Conservation (phyloP, 2,888 invertebrate genomes). For the Portevinia maculata region DNA sequence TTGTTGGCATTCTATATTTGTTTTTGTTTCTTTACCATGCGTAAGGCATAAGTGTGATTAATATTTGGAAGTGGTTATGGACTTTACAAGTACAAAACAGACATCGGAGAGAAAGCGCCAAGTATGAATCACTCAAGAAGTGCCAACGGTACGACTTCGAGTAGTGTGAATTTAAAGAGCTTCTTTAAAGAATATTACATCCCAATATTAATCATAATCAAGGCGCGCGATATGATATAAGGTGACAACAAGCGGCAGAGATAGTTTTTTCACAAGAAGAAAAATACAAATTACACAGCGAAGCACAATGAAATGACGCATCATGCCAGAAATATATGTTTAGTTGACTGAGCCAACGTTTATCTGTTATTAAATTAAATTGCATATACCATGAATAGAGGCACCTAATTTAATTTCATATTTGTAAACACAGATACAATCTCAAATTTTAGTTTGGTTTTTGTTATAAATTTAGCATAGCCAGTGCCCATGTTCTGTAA, state of each 20-base stretch:
- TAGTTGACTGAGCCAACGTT: not conserved
- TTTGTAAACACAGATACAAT: no score
- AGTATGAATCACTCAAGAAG: conserved; percentile 32
- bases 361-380: conserved; percentile 5
- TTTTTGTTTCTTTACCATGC: conserved; percentile 13
- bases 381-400: not conserved
- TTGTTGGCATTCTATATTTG: conserved; percentile 39
- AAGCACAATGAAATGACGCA: conserved; percentile 22
- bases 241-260: conserved; percentile 48
- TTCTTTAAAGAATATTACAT: conserved; percentile 1
- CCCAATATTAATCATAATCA: conserved; percentile 10
- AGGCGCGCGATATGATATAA: not conserved
- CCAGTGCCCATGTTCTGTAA: no score
- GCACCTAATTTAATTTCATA: no score
- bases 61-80: conserved; percentile 30
- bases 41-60: conserved; percentile 18
- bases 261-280: conserved; percentile 18
- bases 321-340: not conserved
- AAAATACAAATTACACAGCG: conserved; percentile 17
- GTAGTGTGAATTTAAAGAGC: conserved; percentile 2
- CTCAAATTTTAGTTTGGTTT: no score
- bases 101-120: conserved; percentile 24
- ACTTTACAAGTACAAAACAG: not conserved
- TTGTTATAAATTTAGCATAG: no score
- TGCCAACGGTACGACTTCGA: not conserved